Evolutionary conservation across 2,797 vertebrate species (phyloP), one percentile per base, ranked within the genome.

Genomic region (Helostoma temminkii): DNA sequence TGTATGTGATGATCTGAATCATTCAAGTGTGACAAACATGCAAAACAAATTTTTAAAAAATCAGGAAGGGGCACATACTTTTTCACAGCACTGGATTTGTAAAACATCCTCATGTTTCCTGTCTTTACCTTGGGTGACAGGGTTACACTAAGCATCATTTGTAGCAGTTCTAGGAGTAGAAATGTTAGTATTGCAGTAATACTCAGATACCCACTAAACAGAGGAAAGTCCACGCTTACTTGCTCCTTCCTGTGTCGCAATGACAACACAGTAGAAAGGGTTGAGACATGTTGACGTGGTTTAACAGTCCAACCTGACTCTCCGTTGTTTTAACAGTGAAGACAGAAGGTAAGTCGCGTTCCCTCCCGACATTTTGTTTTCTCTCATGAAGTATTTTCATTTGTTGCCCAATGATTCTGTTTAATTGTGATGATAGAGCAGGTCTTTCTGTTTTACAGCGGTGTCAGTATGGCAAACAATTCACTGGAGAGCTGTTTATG

Each of bases 281-380:
- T 71, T 65, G 55, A 28, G 34, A 66, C 62, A 53, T 16, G 26
- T 48, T 9, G 4, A 36, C 5, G 43, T 50, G 11, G 34, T 22
- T n/a, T n/a, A 28, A 60, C 22, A 21, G 8, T 6, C 3, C 3
- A 16, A 26, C 9, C 28, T 15, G 14, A 36, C 46, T 6, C n/a
- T 43, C 19, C n/a, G n/a, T n/a, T n/a, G n/a, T n/a, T n/a, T n/a
- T n/a, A 41, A 28, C 24, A 16, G 12, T 18, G 4, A 26, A 46
- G n/a, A n/a, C 24, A 8, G 18, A 39, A 0, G 16, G 48, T 49
- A 22, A 28, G 25, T 3, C 41, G 9, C 16, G 22, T 16, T 30
- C 15, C 7, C 6, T 63, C 3, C 10, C n/a, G 2, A 60, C 7
- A 26, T 28, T 49, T 71, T 5, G 3, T 48, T 32, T 42, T 2